Evolutionary conservation across 1,140 invertebrate genomes (phyloP).

Genomic region (Heliconius melpomene): DNA sequence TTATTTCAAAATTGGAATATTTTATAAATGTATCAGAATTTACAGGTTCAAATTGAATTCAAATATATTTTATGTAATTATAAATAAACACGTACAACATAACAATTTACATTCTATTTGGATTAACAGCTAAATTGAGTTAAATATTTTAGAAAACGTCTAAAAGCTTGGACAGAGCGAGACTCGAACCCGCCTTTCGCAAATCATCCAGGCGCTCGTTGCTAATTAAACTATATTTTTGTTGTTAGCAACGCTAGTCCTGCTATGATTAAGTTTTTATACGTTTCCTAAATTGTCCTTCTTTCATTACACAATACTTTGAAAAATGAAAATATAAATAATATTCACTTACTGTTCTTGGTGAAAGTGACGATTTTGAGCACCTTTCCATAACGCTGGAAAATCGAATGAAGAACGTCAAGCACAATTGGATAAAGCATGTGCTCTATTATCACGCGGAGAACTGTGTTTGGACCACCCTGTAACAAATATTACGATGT

Average conservation of each 20-base stretch:
- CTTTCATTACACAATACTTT: too few species aligned
- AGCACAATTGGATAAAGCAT: slow-evolving; percentile 99
- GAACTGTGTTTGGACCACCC: slow-evolving; percentile 96
- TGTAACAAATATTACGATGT: slow-evolving; percentile 63
- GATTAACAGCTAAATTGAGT: not conserved
- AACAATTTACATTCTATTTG: not conserved
- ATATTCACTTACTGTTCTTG: slow-evolving; percentile 95
- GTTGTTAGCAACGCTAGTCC: too few species aligned
- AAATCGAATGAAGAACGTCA: slow-evolving; percentile 98
- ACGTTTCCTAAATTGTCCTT: too few species aligned
- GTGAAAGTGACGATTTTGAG: slow-evolving; percentile 99
- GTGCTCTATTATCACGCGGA: slow-evolving; percentile 98
- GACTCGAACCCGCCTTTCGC: too few species aligned
- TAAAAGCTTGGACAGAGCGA: too few species aligned
- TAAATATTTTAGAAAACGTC: not conserved
- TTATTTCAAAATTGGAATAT: not conserved
- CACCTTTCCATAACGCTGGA: slow-evolving; percentile 98
- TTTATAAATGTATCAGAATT: not conserved
- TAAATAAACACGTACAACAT: slow-evolving; percentile 21
- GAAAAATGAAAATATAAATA: too few species aligned
- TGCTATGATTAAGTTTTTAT: too few species aligned
- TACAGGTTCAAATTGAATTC: not conserved
- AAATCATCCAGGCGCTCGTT: too few species aligned
- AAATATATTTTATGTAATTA: not conserved
- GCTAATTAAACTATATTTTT: too few species aligned